phyloP scores from a whole-genome alignment of 64 coral and sea anemone species.

The Montipora efflorescens region DNA sequence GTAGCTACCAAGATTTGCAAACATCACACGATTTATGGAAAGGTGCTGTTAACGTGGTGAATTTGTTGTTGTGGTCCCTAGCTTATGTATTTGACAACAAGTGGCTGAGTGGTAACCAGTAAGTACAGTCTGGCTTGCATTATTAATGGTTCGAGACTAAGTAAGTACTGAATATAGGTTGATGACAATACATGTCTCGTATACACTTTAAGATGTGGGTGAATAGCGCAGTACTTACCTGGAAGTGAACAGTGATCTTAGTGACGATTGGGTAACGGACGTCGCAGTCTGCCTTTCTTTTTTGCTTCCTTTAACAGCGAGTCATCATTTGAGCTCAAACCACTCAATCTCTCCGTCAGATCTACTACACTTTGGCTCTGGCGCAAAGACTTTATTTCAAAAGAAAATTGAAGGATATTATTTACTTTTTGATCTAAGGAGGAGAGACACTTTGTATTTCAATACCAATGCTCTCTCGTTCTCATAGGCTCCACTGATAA shows the following conservation, averaged over 20 bases:
- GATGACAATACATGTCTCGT: background rate
- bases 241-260: background rate
- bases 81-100: background rate
- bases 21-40: background rate
- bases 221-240: constrained; percentile 1
- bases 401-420: background rate
- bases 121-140: background rate
- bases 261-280: background rate
- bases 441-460: background rate
- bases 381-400: background rate
- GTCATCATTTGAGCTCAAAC: constrained; percentile 1
- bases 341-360: background rate
- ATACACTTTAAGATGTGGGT: background rate
- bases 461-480: background rate
- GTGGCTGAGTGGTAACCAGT: background rate
- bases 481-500: background rate
- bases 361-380: background rate
- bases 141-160: background rate
- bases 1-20: background rate
- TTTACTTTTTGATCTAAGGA: background rate
- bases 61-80: background rate
- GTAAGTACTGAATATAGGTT: background rate
- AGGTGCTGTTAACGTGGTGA: background rate
- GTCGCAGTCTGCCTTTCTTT: background rate
- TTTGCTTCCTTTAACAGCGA: background rate